Evolutionary conservation across 1,140 invertebrate species (phyloP).

Genomic region (Conus betulinus): DNA sequence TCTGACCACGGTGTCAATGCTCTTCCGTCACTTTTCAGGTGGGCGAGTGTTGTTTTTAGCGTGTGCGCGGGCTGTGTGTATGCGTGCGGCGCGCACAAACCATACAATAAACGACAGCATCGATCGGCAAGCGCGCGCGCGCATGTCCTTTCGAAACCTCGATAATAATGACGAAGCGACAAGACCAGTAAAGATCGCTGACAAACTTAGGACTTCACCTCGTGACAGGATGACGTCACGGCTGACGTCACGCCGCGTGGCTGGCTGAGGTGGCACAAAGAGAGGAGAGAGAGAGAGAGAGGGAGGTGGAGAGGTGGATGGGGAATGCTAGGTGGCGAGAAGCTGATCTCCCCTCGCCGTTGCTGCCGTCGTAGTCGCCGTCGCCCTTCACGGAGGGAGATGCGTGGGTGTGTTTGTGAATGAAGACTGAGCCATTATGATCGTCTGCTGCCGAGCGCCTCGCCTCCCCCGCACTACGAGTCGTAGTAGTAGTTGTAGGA

Average conservation of each 20-base stretch:
- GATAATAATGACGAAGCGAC: too few relatives aligned
- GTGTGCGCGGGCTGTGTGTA: neutral
- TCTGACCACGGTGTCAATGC: too few relatives aligned
- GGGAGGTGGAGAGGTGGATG: neutral
- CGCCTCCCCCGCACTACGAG: neutral
- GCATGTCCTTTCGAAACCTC: neutral
- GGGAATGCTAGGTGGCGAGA: neutral
- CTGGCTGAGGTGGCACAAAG: neutral
- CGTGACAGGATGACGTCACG: neutral
- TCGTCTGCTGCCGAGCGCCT: neutral
- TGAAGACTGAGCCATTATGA: neutral
- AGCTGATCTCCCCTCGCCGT: neutral
- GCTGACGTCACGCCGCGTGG: conserved; percentile 5
- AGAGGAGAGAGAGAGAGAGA: too few relatives aligned
- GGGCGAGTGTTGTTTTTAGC: too few relatives aligned
- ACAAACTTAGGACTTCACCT: neutral
- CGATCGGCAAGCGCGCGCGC: neutral
- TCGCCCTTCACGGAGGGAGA: neutral
- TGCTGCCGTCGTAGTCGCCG: neutral
- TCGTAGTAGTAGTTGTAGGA: neutral
- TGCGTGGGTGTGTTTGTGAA: conserved; percentile 1
- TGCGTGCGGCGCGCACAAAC: neutral
- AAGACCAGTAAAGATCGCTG: too few relatives aligned
- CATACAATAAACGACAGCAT: neutral
- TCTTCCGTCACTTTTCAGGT: too few relatives aligned